Percentiles rank a stretch among this genome's conserved stretches.
These are phyloP conservation scores for Candidula unifasciata DNA, from an alignment of 2,888 invertebrate genomes.

Conservation along the genomic window DNA sequence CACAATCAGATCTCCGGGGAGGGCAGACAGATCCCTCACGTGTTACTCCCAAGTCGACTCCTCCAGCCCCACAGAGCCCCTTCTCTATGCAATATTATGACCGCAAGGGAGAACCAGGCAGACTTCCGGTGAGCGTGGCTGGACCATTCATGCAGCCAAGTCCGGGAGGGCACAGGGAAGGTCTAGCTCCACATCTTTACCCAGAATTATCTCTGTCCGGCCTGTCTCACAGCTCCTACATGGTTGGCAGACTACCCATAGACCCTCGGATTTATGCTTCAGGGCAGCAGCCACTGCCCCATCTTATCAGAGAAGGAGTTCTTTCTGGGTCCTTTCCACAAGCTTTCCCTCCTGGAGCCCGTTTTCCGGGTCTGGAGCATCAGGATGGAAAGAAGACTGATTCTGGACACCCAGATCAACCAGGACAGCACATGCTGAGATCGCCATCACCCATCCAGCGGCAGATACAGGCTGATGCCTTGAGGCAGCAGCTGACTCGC, in stretches of 20 bases:
- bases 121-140: slow-evolving; percentile 40
- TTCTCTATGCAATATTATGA: slow-evolving; percentile 47
- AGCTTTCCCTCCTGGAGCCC: slow-evolving; percentile 50
- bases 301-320: slow-evolving; percentile 53
- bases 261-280: slow-evolving; percentile 63
- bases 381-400: slow-evolving; percentile 59
- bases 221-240: slow-evolving; percentile 53
- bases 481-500: slow-evolving; percentile 36
- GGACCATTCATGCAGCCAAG: slow-evolving; percentile 59
- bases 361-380: slow-evolving; percentile 57
- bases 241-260: slow-evolving; percentile 61
- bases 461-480: slow-evolving; percentile 38
- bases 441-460: slow-evolving; percentile 52
- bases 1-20: slow-evolving; percentile 48
- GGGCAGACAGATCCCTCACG: slow-evolving; percentile 44
- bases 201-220: slow-evolving; percentile 47
- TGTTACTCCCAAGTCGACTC: slow-evolving; percentile 42
- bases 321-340: slow-evolving; percentile 40
- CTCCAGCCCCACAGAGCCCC: slow-evolving; percentile 44
- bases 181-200: slow-evolving; percentile 53
- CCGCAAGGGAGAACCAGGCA: slow-evolving; percentile 45
- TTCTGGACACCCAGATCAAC: slow-evolving; percentile 45
- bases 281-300: slow-evolving; percentile 53
- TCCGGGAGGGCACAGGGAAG: slow-evolving; percentile 57
- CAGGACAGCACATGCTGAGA: slow-evolving; percentile 53